Evolutionary conservation across 2,888 invertebrate species (phyloP), one percentile per base, ranked within the genome.

Genomic region (Leuctra nigra): DNA sequence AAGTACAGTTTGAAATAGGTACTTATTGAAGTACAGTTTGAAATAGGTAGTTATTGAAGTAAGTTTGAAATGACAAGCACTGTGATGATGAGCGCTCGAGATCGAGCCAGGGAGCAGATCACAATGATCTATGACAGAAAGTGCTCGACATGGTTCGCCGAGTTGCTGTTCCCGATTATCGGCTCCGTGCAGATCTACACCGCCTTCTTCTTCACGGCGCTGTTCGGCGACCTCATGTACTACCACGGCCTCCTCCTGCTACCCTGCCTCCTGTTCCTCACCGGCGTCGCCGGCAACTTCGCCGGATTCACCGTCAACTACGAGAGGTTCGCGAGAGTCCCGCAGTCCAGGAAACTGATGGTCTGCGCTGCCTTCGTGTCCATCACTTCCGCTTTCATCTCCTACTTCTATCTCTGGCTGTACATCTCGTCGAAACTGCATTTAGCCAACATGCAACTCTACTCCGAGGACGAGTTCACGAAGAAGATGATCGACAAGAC

Each of bases 401-500:
- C 35, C 13, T 35, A 29, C 20, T 29, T 3, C 33, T 50, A 16
- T 35, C n/a, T 29, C 13, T 9, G 3, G 2, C 2, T 35, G 13
- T 50, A 35, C 36, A 20, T 33, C 18, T 2, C 33, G 18, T 16
- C 11, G 11, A 13, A 33, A 20, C 13, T 50, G 33, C 50, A 20
- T 18, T 13, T 50, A 9, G 33, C 7, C 1, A 50, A 35, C 20
- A 35, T 50, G 50, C 18, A 22, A 9, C 20, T 7, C 18, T 50
- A 50, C 22, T 13, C 35, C 2, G 33, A 29, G 11, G n/a, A 18
- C 1, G 13, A 1, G 16, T 29, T n/a, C 11, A 20, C 11, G 33
- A 50, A 50, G 35, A 18, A 11, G 13, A 50, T 50, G 50, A 50
- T 50, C 20, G 50, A 50, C 50, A 7, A 20, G 1, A 50, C 50